A percentile compares a stretch with the other conserved stretches of the same genome.
These are phyloP conservation scores for Sorex maritimensis DNA, from an alignment of 2,797 vertebrate genomes.

Conservation along the genomic window DNA sequence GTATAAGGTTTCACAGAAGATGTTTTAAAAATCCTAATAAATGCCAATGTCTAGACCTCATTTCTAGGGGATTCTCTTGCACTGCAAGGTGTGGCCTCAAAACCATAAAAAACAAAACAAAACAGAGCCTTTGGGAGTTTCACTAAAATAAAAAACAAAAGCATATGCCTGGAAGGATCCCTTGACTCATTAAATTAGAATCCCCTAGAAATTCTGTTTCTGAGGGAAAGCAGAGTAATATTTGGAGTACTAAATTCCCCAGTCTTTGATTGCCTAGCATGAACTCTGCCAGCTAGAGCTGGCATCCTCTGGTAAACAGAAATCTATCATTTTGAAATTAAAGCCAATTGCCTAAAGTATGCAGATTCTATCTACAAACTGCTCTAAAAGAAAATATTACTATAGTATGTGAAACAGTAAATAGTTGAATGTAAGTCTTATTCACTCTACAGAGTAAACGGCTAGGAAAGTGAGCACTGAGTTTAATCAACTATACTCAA, in stretches of 20 bases:
- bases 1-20: background rate
- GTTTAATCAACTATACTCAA: background rate
- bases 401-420: constrained; percentile 26
- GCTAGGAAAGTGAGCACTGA: background rate
- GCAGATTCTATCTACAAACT: background rate
- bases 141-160: no score
- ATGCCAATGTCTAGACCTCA: constrained; percentile 29
- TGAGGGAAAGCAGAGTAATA: background rate
- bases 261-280: background rate
- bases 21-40: constrained; percentile 46
- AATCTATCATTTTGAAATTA: constrained; percentile 23
- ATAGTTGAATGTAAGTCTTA: constrained; percentile 46
- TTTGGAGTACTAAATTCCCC: background rate
- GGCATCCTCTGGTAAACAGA: background rate
- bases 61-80: background rate
- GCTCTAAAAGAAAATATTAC: constrained; percentile 33
- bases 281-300: background rate
- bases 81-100: no score
- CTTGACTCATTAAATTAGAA: no score
- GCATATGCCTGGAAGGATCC: no score
- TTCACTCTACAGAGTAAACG: constrained; percentile 20
- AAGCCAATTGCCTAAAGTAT: constrained; percentile 43
- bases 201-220: background rate
- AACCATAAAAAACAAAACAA: no score
- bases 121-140: no score